Evolutionary conservation across 2,113 vertebrate species (phyloP).

Genomic region (Fukomys damarensis): DNA sequence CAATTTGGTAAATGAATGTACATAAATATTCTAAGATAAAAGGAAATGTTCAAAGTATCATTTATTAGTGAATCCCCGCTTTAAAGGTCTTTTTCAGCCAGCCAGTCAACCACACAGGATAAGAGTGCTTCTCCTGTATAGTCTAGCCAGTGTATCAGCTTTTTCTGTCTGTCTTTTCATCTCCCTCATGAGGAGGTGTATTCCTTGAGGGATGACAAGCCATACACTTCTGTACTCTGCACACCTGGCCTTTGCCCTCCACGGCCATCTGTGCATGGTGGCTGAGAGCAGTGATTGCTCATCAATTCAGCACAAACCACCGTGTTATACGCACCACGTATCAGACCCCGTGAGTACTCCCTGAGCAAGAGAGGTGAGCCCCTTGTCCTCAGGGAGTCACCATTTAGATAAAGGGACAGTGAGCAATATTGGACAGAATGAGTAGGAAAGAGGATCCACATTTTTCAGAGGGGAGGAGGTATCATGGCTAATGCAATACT

Average conservation of each 20-base stretch:
- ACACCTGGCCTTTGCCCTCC: not conserved
- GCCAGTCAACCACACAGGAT: not conserved
- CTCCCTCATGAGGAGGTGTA: not conserved
- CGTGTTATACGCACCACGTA: not conserved
- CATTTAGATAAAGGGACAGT: too few relatives aligned
- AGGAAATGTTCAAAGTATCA: not conserved
- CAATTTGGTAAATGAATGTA: not conserved
- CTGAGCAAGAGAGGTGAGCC: not conserved
- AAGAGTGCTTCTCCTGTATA: not conserved
- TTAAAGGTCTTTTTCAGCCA: not conserved
- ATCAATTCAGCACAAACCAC: too few relatives aligned
- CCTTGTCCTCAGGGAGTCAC: not conserved
- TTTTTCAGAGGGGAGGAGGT: not conserved
- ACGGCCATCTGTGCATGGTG: not conserved
- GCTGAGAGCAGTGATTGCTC: not conserved
- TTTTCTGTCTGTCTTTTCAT: not conserved
- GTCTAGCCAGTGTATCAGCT: not conserved
- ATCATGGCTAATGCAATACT: not conserved
- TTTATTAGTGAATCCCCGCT: not conserved
- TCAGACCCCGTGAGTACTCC: not conserved
- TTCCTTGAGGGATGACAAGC: too few relatives aligned
- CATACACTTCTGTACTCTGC: not conserved
- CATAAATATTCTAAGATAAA: not conserved
- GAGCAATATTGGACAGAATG: not conserved
- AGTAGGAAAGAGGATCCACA: not conserved